Evolutionary conservation across 1,140 invertebrate genomes (phyloP).

Genomic region (Cyclargus thomasi): DNA sequence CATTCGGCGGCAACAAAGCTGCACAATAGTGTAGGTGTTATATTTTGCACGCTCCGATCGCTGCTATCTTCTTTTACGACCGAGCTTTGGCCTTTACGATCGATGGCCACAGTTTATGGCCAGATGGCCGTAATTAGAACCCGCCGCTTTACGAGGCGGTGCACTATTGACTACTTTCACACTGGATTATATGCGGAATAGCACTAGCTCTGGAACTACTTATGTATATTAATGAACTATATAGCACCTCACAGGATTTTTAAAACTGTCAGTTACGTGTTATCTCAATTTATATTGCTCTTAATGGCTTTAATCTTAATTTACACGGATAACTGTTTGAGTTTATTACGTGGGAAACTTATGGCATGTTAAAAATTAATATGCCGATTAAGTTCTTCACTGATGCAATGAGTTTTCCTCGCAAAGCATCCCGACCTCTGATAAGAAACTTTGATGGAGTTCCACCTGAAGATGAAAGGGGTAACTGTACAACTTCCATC

Average conservation of each 20-base stretch:
- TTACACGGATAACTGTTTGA: no score
- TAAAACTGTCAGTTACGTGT: neutral
- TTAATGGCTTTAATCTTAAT: no score
- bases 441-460: no score
- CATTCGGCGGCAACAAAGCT: neutral
- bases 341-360: no score
- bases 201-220: neutral
- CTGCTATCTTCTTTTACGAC: conserved; percentile 42
- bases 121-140: conserved; percentile 63
- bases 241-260: neutral
- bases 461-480: no score
- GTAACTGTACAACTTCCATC: no score
- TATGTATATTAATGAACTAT: neutral
- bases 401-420: no score
- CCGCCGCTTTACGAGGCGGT: conserved; percentile 52
- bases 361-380: no score
- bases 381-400: no score
- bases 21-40: conserved; percentile 29
- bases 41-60: conserved; percentile 42
- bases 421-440: no score
- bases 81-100: conserved; percentile 63
- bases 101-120: conserved; percentile 60
- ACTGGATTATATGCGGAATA: conserved; percentile 34
- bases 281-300: neutral
- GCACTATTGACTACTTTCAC: conserved; percentile 51